phyloP scores from a whole-genome alignment of 2,888 invertebrate species.

The Harmothoe impar region DNA sequence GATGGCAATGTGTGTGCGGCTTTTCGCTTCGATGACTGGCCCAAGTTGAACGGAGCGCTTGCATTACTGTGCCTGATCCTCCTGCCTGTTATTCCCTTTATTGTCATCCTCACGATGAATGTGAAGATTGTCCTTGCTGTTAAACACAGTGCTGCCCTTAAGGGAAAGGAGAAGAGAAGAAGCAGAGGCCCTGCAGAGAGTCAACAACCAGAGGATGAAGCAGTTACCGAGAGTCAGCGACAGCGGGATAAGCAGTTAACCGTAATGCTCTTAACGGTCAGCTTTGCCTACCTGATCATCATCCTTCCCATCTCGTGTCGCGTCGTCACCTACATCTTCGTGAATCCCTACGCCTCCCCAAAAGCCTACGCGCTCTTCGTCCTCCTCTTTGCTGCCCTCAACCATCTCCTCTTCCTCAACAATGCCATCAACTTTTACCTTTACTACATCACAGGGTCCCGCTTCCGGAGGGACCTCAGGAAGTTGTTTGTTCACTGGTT shows the following conservation, averaged over 20 bases:
- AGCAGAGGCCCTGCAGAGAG: neutral
- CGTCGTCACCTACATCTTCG: slow-evolving; percentile 30
- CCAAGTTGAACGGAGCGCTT: neutral
- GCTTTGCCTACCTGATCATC: slow-evolving; percentile 26
- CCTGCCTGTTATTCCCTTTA: neutral
- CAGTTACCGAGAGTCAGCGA: neutral
- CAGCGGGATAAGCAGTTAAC: neutral
- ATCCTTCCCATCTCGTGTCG: slow-evolving; percentile 21
- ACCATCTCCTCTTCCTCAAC: slow-evolving; percentile 42
- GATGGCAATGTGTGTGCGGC: slow-evolving; percentile 40
- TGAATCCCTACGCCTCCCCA: slow-evolving; percentile 19
- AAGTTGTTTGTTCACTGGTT: neutral
- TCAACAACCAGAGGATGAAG: neutral
- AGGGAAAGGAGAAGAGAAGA: neutral
- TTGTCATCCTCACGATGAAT: neutral
- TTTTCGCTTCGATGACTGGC: neutral
- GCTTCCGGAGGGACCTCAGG: neutral
- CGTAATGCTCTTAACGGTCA: slow-evolving; percentile 19
- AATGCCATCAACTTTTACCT: slow-evolving; percentile 51
- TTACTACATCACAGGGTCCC: slow-evolving; percentile 4
- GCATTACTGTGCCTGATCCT: neutral
- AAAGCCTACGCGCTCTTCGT: slow-evolving; percentile 25
- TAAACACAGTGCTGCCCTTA: neutral
- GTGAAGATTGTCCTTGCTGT: neutral
- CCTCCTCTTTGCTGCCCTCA: neutral